Conservation (phyloP, 2,113 vertebrate species). For the Ceuthmochares aereus region DNA sequence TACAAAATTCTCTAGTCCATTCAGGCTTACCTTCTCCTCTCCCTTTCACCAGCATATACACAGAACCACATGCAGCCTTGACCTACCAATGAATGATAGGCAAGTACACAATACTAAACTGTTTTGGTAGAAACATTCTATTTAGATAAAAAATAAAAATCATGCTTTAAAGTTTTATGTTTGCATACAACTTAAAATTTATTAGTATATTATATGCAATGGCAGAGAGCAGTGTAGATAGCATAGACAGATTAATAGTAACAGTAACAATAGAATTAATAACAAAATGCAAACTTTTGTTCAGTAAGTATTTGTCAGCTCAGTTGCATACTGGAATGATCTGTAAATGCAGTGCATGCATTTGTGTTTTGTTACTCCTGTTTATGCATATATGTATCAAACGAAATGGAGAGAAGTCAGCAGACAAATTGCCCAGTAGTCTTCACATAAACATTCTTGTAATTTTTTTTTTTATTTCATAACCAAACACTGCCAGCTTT, state of each 20-base stretch:
- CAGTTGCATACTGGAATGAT: not conserved
- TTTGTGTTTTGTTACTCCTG: not conserved
- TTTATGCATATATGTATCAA: not conserved
- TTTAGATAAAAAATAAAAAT: not conserved
- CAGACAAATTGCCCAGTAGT: not conserved
- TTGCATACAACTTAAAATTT: not conserved
- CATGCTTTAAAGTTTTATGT: not conserved
- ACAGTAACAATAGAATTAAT: not conserved
- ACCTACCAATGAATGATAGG: not conserved
- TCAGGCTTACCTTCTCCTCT: not conserved
- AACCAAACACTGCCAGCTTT: not conserved
- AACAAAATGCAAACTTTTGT: not conserved
- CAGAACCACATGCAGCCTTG: not conserved
- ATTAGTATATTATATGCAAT: not conserved
- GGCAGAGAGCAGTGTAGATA: not conserved
- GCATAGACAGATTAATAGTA: not conserved
- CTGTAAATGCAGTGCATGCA: not conserved
- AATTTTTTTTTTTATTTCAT: not conserved
- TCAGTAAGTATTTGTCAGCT: not conserved
- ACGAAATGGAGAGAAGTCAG: not conserved
- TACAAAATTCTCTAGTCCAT: not conserved
- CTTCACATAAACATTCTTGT: not conserved
- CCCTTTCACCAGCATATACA: not conserved
- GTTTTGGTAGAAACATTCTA: not conserved
- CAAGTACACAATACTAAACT: not conserved